Evolutionary conservation across 2,888 invertebrate genomes (phyloP).

Genomic region (Laothoe populi): DNA sequence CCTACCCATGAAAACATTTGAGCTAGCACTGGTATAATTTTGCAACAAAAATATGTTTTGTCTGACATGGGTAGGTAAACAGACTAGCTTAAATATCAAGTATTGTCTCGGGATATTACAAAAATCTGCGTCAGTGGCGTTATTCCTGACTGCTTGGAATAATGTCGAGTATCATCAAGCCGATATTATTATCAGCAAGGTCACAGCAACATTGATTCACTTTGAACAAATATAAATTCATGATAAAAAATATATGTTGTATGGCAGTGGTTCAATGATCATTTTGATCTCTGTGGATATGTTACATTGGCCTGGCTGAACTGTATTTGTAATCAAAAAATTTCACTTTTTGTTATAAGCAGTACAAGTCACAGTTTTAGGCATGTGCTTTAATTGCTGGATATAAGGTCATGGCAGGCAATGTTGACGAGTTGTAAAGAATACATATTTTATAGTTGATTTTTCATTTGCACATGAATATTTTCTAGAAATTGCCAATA

Average conservation of each 20-base stretch:
- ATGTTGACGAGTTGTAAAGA: constrained; percentile 40
- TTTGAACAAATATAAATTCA: constrained; percentile 36
- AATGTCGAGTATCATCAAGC: constrained; percentile 65
- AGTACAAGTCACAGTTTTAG: constrained; percentile 55
- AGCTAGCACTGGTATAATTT: constrained; percentile 76
- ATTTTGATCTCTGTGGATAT: constrained; percentile 27
- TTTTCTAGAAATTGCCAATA: constrained; percentile 35
- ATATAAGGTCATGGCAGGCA: constrained; percentile 43
- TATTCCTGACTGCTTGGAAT: constrained; percentile 77
- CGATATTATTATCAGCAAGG: constrained; percentile 50
- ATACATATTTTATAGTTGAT: constrained; percentile 55
- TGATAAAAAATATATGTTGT: constrained; percentile 28
- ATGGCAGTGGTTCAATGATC: constrained; percentile 34
- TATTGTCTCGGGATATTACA: constrained; percentile 43
- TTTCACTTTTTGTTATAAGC: constrained; percentile 46
- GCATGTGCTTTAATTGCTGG: constrained; percentile 29
- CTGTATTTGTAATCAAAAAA: constrained; percentile 9
- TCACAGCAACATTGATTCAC: constrained; percentile 50
- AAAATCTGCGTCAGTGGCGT: constrained; percentile 61
- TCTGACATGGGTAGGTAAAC: constrained; percentile 62
- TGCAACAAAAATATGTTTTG: constrained; percentile 39
- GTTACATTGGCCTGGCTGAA: constrained; percentile 15
- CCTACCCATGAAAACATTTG: constrained; percentile 65
- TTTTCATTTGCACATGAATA: constrained; percentile 47
- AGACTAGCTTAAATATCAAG: constrained; percentile 74